Evolutionary conservation across 2,113 vertebrate species (phyloP).

Genomic region (Sinocyclocheilus maitianheensis): DNA sequence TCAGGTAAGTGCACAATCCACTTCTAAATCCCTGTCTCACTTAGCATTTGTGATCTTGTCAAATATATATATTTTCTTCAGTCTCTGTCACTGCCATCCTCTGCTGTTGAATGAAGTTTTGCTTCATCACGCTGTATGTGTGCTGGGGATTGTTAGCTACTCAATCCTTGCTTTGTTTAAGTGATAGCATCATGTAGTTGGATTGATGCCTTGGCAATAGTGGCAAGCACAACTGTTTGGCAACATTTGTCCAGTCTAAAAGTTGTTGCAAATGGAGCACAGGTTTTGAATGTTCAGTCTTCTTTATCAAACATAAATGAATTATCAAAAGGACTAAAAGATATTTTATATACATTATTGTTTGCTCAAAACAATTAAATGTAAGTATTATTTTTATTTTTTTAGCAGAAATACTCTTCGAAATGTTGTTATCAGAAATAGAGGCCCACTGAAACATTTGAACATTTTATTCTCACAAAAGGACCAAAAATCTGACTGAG

Average conservation of each 20-base stretch:
- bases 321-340: neutral
- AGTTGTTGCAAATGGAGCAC: neutral
- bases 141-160: constrained; percentile 45
- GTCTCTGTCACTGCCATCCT: neutral
- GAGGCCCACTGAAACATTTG: neutral
- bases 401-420: neutral
- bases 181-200: constrained; percentile 45
- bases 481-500: neutral
- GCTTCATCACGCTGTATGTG: neutral
- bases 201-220: constrained; percentile 59
- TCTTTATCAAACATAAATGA: neutral
- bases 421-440: too few relatives aligned
- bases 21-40: neutral
- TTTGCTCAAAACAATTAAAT: neutral
- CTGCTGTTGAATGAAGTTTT: constrained; percentile 2
- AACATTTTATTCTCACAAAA: neutral
- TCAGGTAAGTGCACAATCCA: constrained; percentile 69
- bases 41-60: neutral
- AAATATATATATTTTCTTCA: neutral
- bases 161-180: constrained; percentile 70
- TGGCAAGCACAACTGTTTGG: constrained; percentile 54
- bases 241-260: constrained; percentile 16
- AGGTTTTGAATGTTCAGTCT: neutral
- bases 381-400: too few relatives aligned
- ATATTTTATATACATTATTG: neutral